Base-by-base conservation (phyloP, 2,113 vertebrate genomes). In the Sorex fumeus region DNA sequence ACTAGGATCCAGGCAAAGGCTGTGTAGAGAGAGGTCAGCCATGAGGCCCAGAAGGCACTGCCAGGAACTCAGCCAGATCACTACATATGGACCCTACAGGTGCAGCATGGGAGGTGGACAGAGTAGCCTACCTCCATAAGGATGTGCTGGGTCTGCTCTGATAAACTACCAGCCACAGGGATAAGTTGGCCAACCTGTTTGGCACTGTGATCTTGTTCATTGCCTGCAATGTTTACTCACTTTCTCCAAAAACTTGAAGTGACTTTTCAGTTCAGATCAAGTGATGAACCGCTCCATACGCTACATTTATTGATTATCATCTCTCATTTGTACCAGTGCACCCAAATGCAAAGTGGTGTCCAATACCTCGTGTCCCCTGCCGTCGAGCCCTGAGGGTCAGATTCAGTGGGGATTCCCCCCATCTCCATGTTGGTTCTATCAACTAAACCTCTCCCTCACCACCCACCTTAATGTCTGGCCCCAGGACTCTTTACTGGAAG, bases 231-330 rank as follows among this genome's bases (percentile, higher is more conserved):
- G 36, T 88, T 36, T 76, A 67, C 45, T 88, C 25, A 71, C 8
- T 43, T 85, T 84, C 84, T 84, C 72, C 36, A n/a, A 67, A 90
- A 84, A 34, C n/a, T 21, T 47, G 40, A 69, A 43, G 8, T 91
- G 36, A 8, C 32, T 78, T 88, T 91, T 36, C 53, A 76, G 45
- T 0, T 15, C 71, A 32, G 32, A 7, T 74, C 15, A 60, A 79
- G 84, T 53, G 47, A 45, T 2, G 18, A 77, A 62, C 27, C 15
- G 0, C n/a, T 76, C 11, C 7, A 40, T 13, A 2, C 40, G 47
- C 30, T 85, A 69, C 34, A 45, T 12, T 93, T 77, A 50, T 69
- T 85, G 64, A 67, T 16, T 43, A 28, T 72, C 43, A 15, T 30
- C 15, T 75, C 66, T 78, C 36, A 81, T 25, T 43, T 32, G 11